Percentiles rank a stretch among this genome's conserved stretches.
Conservation (phyloP, 1,140 invertebrate genomes). For the Drosophila nannoptera region DNA sequence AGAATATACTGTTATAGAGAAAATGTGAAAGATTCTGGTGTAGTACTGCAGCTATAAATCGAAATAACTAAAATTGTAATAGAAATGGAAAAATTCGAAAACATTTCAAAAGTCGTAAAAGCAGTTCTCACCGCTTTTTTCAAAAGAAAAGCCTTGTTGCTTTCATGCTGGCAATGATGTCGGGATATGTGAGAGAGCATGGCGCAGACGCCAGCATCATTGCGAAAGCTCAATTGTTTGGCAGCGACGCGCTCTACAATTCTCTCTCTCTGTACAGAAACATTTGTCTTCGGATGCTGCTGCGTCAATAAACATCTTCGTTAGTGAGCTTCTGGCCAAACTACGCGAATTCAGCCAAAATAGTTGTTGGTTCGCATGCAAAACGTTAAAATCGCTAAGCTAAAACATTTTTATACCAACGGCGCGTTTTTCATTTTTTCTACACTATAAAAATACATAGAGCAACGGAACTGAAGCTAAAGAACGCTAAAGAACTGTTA, state of each 20-base stretch:
- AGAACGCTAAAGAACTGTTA: constrained; percentile 50
- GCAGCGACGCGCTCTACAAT: constrained; percentile 12
- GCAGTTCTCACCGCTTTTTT: too few relatives aligned
- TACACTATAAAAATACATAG: constrained; percentile 58
- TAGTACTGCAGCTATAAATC: too few relatives aligned
- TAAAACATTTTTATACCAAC: constrained; percentile 76
- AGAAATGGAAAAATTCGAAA: too few relatives aligned
- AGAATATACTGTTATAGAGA: too few relatives aligned
- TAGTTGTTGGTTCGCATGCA: constrained; percentile 78
- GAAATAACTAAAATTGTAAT: too few relatives aligned
- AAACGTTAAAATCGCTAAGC: constrained; percentile 76
- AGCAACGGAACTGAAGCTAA: constrained; percentile 27
- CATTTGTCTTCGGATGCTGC: constrained; percentile 47
- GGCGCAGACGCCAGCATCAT: constrained; percentile 58
- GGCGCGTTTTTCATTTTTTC: constrained; percentile 77
- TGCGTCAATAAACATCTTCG: constrained; percentile 46
- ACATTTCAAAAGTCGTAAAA: too few relatives aligned
- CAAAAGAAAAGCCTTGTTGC: too few relatives aligned
- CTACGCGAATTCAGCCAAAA: constrained; percentile 74
- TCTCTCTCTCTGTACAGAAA: constrained; percentile 28
- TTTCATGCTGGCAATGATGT: constrained; percentile 44
- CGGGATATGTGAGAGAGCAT: background rate
- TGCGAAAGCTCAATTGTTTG: constrained; percentile 55
- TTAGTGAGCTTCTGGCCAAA: constrained; percentile 67
- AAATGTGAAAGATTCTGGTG: too few relatives aligned